phyloP scores from a whole-genome alignment of 2,888 invertebrate species.

The Philopedon plagiatum region DNA sequence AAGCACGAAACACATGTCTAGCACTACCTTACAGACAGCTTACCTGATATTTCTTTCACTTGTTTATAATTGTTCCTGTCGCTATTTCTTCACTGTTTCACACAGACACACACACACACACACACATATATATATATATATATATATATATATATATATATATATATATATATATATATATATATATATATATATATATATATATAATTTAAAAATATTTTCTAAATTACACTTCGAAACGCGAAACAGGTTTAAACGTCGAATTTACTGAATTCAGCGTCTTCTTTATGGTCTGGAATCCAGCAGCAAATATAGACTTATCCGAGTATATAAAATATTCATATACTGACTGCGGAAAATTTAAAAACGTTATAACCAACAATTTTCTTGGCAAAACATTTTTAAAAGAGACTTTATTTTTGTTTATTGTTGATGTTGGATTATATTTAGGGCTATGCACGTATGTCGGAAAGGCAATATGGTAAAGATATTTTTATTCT shows the following conservation, averaged over 20 bases:
- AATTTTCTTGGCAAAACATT: background rate
- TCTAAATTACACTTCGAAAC: no score
- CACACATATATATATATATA: no score
- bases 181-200: no score
- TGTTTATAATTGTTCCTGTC: no score
- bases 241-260: background rate
- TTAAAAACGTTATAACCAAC: constrained; percentile 1
- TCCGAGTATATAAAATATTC: constrained; percentile 12
- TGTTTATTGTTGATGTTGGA: background rate
- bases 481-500: background rate
- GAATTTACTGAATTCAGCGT: background rate
- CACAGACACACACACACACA: no score
- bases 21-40: no score
- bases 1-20: no score
- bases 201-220: no score
- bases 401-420: constrained; percentile 1
- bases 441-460: background rate
- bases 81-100: no score
- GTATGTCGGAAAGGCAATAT: background rate
- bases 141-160: no score
- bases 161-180: no score
- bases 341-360: background rate
- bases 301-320: background rate
- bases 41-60: no score
- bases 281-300: background rate